Evolutionary conservation across 2,888 invertebrate species (phyloP).

Genomic region (Polyommatus icarus): DNA sequence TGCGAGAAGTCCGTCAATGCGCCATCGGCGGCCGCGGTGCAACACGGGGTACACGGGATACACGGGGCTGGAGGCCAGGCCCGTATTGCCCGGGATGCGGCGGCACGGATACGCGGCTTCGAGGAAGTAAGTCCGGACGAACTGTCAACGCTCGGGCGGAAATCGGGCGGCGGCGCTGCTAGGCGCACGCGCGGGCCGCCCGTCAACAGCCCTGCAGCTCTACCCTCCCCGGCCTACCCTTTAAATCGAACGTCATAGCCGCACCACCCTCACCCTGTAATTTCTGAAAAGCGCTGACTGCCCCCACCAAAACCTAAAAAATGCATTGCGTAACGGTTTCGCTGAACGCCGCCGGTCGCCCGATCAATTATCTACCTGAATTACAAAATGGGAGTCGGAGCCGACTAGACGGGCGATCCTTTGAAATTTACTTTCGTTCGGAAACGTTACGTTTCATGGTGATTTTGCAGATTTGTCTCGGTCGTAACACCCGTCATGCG

Average conservation of each 20-base stretch:
- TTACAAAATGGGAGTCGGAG: conserved; percentile 47
- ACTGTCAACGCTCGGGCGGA: conserved; percentile 84
- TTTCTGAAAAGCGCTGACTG: conserved; percentile 78
- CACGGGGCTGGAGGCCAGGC: conserved; percentile 50
- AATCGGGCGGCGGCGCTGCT: conserved; percentile 76
- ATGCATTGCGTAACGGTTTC: conserved; percentile 80
- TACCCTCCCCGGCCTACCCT: conserved; percentile 65
- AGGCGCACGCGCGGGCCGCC: conserved; percentile 78
- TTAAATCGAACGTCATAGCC: conserved; percentile 80
- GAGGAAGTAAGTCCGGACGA: conserved; percentile 79
- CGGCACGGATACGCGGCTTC: conserved; percentile 73
- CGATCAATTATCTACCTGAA: conserved; percentile 76
- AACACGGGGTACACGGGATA: conserved; percentile 42
- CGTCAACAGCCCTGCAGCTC: conserved; percentile 79
- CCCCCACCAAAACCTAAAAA: conserved; percentile 75
- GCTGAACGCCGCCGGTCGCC: conserved; percentile 69
- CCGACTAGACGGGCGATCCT: conserved; percentile 45
- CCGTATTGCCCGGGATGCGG: conserved; percentile 51
- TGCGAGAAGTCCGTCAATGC: conserved; percentile 57
- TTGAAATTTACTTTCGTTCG: conserved; percentile 39
- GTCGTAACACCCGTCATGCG: neutral
- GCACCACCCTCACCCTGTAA: conserved; percentile 65
- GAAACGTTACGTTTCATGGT: conserved; percentile 34
- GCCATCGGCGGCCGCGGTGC: conserved; percentile 59
- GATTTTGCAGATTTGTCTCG: conserved; percentile 28